Base-by-base conservation (phyloP, 2,888 invertebrate genomes). In the Tiphia femorata region DNA sequence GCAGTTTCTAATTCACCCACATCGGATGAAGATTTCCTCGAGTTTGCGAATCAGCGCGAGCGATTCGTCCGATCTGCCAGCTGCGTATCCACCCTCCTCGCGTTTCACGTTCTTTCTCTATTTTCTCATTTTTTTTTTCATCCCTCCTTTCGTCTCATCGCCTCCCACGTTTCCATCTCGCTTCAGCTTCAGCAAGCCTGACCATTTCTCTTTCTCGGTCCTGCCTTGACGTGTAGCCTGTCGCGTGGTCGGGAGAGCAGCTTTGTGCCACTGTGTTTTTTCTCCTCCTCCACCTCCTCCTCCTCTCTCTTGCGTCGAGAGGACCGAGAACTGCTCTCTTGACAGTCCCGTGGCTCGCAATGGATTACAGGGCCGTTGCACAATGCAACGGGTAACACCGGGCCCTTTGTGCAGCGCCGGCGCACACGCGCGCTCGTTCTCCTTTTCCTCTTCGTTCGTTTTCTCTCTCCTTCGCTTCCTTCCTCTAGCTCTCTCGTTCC, bases 301-400 rank as follows among this genome's bases (percentile, higher is more conserved):
- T n/a, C n/a, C n/a, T n/a, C 27, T 60, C 58, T 50, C 57, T 49
- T 54, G 42, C 43, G 54, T 64, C 61, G 41, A 56, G 62, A 57
- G 64, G 59, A 37, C 51, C 62, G 41, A 49, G 50, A 49, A 51
- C 66, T 71, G 70, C 66, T 70, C 70, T 70, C 69, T 70, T 71
- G 72, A 71, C 70, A 66, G 70, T 49, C 59, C 35, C 59, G 58
- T 48, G 65, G 61, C 56, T 61, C 48, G 57, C 62, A 48, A 62
- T 64, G 69, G 43, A 64, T 66, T 57, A 49, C 55, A 33, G 58
- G 55, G 49, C 55, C 38, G 61, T 70, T 66, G 69, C 67, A 73
- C 75, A 75, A 75, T 72, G 72, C 68, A 47, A 23, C 55, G 48
- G 37, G 58, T 64, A 74, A 68, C 76, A 75, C 76, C 72, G 75